phyloP scores from a whole-genome alignment of 2,888 invertebrate species.

The Amblyteles armatorius region DNA sequence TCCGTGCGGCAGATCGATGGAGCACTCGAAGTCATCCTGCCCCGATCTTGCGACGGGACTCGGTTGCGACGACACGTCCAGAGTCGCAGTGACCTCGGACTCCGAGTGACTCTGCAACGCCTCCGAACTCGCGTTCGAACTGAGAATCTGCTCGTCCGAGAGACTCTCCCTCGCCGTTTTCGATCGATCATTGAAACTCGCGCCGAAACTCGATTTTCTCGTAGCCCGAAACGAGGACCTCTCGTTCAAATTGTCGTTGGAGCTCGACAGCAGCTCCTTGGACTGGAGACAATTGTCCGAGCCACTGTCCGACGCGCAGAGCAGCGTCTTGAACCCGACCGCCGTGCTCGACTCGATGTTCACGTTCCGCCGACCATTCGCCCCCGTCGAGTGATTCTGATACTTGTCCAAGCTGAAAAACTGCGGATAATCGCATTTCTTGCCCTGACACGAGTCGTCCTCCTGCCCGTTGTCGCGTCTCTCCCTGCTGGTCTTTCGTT shows the following conservation, averaged over 20 bases:
- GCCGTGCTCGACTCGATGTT: slow-evolving; percentile 78
- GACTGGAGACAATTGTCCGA: slow-evolving; percentile 78
- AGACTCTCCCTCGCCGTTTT: slow-evolving; percentile 69
- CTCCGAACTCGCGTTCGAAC: slow-evolving; percentile 74
- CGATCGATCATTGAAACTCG: slow-evolving; percentile 52
- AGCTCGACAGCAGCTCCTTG: slow-evolving; percentile 67
- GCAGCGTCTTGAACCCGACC: slow-evolving; percentile 76
- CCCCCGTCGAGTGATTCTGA: slow-evolving; percentile 10
- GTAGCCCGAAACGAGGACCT: slow-evolving; percentile 28
- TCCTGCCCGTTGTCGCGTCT: slow-evolving; percentile 39
- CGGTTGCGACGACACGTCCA: slow-evolving; percentile 73
- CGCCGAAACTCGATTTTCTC: slow-evolving; percentile 56
- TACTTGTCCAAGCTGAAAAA: slow-evolving; percentile 32
- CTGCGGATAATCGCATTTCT: not conserved
- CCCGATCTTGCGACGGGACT: slow-evolving; percentile 69
- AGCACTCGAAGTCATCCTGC: slow-evolving; percentile 71
- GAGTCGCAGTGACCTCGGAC: slow-evolving; percentile 71
- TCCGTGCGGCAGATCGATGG: slow-evolving; percentile 83
- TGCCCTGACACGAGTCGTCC: slow-evolving; percentile 14
- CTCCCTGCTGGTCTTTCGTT: slow-evolving; percentile 49
- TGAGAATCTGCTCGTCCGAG: slow-evolving; percentile 76
- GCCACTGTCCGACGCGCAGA: slow-evolving; percentile 78
- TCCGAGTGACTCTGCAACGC: slow-evolving; percentile 72
- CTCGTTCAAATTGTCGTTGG: slow-evolving; percentile 67
- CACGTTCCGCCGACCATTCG: slow-evolving; percentile 56